A percentile compares a stretch with the other conserved stretches of the same genome.
Conservation (phyloP, 2,888 invertebrate species). For the Dolichomitus sp. region DNA sequence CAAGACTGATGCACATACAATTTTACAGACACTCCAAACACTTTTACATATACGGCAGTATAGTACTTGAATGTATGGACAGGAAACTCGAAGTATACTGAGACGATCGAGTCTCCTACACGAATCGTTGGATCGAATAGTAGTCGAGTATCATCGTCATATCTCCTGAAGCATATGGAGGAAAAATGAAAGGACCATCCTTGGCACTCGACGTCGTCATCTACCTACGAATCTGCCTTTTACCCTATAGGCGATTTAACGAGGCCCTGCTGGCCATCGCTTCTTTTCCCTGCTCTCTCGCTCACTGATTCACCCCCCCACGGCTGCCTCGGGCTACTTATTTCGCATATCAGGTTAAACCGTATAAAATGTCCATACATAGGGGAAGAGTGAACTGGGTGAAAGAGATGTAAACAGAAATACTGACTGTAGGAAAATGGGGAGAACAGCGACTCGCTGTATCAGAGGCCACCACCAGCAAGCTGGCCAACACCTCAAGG, state of each 20-base stretch:
- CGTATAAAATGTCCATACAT: conserved; percentile 77
- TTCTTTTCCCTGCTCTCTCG: conserved; percentile 29
- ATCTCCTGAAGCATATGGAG: conserved; percentile 30
- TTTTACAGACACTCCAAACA: conserved; percentile 49
- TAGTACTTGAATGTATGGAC: background rate
- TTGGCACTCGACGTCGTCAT: conserved; percentile 61
- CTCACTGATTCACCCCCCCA: conserved; percentile 19
- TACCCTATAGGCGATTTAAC: conserved; percentile 54
- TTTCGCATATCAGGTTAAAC: conserved; percentile 82
- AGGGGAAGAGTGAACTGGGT: conserved; percentile 53
- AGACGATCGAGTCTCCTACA: conserved; percentile 5
- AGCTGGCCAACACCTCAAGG: conserved; percentile 84
- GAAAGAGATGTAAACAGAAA: conserved; percentile 35
- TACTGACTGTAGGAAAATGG: conserved; percentile 37
- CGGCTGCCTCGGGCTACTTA: conserved; percentile 80
- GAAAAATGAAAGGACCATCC: conserved; percentile 66
- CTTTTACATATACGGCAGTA: background rate
- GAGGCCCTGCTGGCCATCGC: conserved; percentile 39
- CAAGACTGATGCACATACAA: conserved; percentile 64
- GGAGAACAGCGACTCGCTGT: conserved; percentile 12
- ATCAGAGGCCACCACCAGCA: conserved; percentile 60
- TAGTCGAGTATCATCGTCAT: conserved; percentile 63
- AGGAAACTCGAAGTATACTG: background rate
- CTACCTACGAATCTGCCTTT: conserved; percentile 24
- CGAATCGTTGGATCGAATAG: conserved; percentile 63